A percentile compares a stretch with the other conserved stretches of the same genome.
These are phyloP conservation scores for Mesaphorura yosii DNA, from an alignment of 1,140 invertebrate species.

Conservation along the genomic window DNA sequence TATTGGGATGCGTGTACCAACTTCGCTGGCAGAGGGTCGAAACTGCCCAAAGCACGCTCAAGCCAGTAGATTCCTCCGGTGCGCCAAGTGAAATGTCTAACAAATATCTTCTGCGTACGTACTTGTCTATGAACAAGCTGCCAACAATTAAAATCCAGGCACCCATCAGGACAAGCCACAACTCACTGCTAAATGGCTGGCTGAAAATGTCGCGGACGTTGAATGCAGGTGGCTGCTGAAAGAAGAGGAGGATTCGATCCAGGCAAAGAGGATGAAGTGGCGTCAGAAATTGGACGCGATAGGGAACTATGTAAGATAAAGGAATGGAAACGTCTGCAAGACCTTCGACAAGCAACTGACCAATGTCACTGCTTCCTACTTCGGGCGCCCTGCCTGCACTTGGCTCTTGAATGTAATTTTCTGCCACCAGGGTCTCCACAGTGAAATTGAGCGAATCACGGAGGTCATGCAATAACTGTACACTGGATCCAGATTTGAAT, in stretches of 20 bases:
- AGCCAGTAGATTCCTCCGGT: too few relatives aligned
- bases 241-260: conserved; percentile 7
- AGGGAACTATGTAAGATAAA: conserved; percentile 1
- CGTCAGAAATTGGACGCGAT: not conserved
- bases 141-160: too few relatives aligned
- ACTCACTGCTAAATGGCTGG: conserved; percentile 1
- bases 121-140: too few relatives aligned
- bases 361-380: too few relatives aligned
- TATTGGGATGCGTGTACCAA: conserved; percentile 13
- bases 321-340: conserved; percentile 6
- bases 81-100: too few relatives aligned
- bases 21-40: not conserved
- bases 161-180: not conserved
- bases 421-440: not conserved
- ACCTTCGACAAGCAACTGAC: not conserved
- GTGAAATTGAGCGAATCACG: not conserved
- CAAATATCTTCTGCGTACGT: too few relatives aligned
- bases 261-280: conserved; percentile 4
- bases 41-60: too few relatives aligned
- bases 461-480: not conserved
- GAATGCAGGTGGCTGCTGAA: conserved; percentile 3
- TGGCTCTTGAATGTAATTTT: not conserved
- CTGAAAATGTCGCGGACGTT: conserved; percentile 6
- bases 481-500: not conserved
- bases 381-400: too few relatives aligned